These are phyloP conservation scores for Melanotaenia trifasciata DNA, from an alignment of 2,797 vertebrate species.

Conservation along the genomic window DNA sequence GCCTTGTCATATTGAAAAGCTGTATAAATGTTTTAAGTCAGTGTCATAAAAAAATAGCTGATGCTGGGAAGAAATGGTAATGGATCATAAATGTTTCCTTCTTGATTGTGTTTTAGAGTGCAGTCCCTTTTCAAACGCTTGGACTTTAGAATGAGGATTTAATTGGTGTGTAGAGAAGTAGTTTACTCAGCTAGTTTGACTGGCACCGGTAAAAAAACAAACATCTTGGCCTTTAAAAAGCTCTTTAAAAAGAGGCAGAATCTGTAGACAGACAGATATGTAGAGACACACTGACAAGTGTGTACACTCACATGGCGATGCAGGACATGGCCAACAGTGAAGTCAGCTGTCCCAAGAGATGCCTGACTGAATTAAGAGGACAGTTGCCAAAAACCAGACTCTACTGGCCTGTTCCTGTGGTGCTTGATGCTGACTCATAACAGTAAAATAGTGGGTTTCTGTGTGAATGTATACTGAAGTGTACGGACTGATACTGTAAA, in stretches of 20 bases:
- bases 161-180: conserved; percentile 30
- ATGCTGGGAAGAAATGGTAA: conserved; percentile 29
- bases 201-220: conserved; percentile 36
- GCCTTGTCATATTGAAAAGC: not conserved
- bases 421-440: conserved; percentile 56
- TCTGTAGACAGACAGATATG: conserved; percentile 14
- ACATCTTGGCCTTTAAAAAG: conserved; percentile 26
- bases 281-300: conserved; percentile 1
- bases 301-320: conserved; percentile 19
- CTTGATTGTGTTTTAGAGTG: conserved; percentile 29
- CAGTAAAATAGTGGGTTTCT: conserved; percentile 29
- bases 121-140: conserved; percentile 40
- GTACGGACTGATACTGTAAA: conserved; percentile 1
- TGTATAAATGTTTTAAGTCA: not conserved
- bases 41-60: conserved; percentile 29
- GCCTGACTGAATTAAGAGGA: conserved; percentile 65
- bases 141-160: conserved; percentile 39
- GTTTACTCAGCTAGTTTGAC: conserved; percentile 17
- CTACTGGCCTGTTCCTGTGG: conserved; percentile 42
- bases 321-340: conserved; percentile 42
- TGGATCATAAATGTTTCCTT: conserved; percentile 26
- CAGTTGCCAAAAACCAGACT: conserved; percentile 63
- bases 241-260: not conserved
- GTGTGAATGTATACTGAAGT: conserved; percentile 24
- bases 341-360: conserved; percentile 65